Percentiles rank a stretch among this genome's conserved stretches.
phyloP scores from a whole-genome alignment of 2,888 invertebrate species.

The Antheraea yamamai region DNA sequence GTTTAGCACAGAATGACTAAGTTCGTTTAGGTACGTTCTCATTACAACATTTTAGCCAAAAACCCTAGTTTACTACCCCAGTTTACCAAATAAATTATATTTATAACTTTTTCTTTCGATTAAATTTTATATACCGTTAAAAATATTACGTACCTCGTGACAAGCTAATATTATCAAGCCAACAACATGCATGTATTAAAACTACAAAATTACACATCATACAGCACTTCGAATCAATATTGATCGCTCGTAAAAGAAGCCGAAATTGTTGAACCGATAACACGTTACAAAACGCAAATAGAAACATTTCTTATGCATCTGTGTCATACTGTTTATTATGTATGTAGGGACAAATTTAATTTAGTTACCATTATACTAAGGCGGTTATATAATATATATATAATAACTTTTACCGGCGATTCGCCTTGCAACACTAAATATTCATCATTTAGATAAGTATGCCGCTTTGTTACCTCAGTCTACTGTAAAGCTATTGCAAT shows the following conservation, averaged over 20 bases:
- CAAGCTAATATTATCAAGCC: background rate
- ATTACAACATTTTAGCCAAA: background rate
- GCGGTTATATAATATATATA: background rate
- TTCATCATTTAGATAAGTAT: background rate
- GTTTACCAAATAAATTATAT: no score
- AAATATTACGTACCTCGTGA: background rate
- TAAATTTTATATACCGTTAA: background rate
- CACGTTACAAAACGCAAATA: background rate
- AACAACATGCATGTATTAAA: background rate
- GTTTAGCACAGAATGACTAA: background rate
- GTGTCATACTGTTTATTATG: slow-evolving; percentile 18
- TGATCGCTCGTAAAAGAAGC: slow-evolving; percentile 46
- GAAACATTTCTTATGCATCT: slow-evolving; percentile 4
- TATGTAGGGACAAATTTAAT: slow-evolving; percentile 6
- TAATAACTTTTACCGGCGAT: background rate
- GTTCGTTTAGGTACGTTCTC: background rate
- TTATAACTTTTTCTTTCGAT: no score
- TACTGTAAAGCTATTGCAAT: background rate
- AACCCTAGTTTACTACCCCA: no score
- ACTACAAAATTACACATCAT: background rate
- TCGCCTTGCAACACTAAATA: background rate
- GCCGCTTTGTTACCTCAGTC: background rate
- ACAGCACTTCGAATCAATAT: slow-evolving; percentile 54
- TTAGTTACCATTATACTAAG: background rate
- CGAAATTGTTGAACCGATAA: slow-evolving; percentile 39